Percentiles rank a stretch among this genome's conserved stretches.
phyloP scores from a whole-genome alignment of 1,140 invertebrate species.

The Bombus difficillimus region DNA sequence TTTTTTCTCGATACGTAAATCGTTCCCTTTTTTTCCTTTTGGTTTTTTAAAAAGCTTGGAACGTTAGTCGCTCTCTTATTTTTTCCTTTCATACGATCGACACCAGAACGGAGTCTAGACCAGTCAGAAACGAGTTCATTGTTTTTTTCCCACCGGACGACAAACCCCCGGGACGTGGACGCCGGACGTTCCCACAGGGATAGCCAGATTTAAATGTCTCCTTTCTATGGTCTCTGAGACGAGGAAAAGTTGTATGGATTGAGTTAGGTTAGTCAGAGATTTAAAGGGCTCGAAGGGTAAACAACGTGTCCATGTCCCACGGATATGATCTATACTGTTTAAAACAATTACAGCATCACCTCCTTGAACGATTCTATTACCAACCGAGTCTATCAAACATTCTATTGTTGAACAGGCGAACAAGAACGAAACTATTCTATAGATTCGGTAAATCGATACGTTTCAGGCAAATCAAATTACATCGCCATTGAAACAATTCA shows the following conservation, averaged over 20 bases:
- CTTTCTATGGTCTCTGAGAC: conserved; percentile 47
- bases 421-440: too few species aligned
- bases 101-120: conserved; percentile 48
- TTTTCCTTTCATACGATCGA: conserved; percentile 20
- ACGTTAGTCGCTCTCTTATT: conserved; percentile 1
- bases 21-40: neutral
- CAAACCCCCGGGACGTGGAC: conserved; percentile 51
- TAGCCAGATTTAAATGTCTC: conserved; percentile 72
- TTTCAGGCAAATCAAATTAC: too few species aligned
- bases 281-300: conserved; percentile 60
- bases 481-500: too few species aligned
- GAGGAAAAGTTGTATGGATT: conserved; percentile 31
- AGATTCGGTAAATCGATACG: too few species aligned
- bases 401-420: too few species aligned
- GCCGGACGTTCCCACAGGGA: conserved; percentile 74
- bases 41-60: neutral
- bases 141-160: conserved; percentile 47
- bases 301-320: conserved; percentile 28
- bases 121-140: conserved; percentile 63
- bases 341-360: neutral
- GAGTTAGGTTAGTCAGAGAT: conserved; percentile 65
- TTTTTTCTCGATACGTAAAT: conserved; percentile 1
- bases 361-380: neutral
- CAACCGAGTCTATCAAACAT: neutral
- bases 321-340: neutral